Percentiles rank a stretch among this genome's conserved stretches.
Conservation (phyloP, 2,113 vertebrate genomes). For the Numida meleagris region DNA sequence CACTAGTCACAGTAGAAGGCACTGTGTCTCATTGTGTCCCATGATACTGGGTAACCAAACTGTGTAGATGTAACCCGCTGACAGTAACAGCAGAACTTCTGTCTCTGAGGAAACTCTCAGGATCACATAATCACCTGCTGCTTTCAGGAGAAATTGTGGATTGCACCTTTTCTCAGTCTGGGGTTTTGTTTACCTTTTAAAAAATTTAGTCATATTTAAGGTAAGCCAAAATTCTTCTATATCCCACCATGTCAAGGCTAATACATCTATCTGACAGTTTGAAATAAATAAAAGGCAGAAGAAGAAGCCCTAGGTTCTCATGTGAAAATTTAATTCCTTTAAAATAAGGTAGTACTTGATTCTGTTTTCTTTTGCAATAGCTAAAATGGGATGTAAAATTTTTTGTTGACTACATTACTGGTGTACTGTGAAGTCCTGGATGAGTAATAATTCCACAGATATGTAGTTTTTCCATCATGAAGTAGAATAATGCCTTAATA, state of each 20-base stretch:
- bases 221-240: neutral
- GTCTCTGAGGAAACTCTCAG: neutral
- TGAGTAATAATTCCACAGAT: neutral
- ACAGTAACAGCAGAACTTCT: neutral
- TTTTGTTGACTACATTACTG: neutral
- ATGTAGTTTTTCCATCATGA: neutral
- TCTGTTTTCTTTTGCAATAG: neutral
- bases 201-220: neutral
- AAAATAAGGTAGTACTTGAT: neutral
- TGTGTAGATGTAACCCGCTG: no score
- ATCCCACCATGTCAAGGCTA: fast-evolving
- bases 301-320: neutral
- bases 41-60: neutral
- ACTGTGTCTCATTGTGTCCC: neutral
- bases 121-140: neutral
- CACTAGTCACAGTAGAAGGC: neutral
- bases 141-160: neutral
- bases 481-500: neutral
- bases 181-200: no score
- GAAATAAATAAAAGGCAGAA: neutral
- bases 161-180: neutral
- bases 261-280: neutral
- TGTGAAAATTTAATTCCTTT: neutral
- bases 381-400: neutral
- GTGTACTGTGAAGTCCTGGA: neutral